Base-by-base conservation (phyloP, 2,888 invertebrate species). In the Lampropteryx suffumata region DNA sequence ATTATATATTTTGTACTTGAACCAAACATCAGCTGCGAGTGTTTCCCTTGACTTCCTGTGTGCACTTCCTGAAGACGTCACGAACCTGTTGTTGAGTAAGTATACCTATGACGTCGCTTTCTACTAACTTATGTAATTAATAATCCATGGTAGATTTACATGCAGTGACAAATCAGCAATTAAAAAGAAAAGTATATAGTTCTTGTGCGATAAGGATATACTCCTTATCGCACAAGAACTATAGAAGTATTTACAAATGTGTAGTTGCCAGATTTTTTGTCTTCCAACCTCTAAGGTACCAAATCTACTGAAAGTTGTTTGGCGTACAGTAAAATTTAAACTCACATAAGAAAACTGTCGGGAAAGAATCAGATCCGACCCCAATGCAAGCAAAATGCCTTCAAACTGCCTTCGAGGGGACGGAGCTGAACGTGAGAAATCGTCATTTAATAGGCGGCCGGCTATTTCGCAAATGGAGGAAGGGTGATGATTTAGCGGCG, bases 361-460 rank as follows among this genome's bases (percentile, higher is more conserved):
- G 44, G 37, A 54, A 54, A 52, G 55, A 62, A 67, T 61, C 61
- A 62, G 62, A 60, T 57, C 52, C 59, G 46, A 60, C 64, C 64
- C 59, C 59, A 56, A 61, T 54, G 62, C 64, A 65, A 67, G 60
- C 66, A 69, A 76, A 76, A 69, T 73, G 71, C 69, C 67, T 67
- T 66, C 68, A 70, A 71, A 69, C 72, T 69, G 62, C 62, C 59
- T 69, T 56, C 61, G 64, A 46, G 50, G 37, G 46, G 41, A 14
- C 34, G 32, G 40, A 51, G 45, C 1, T 39, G 62, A 55, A 56
- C 55, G 80, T 87, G 86, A 89, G 84, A 86, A 86, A 89, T 88
- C 80, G 87, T 78, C 83, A 80, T 88, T 88, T 87, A 88, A 87
- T 86, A 86, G 88, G 79, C 75, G 79, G 69, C 70, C 73, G 80